Base-by-base conservation (phyloP, 2,113 vertebrate species). In the Pyrgilauda ruficollis region DNA sequence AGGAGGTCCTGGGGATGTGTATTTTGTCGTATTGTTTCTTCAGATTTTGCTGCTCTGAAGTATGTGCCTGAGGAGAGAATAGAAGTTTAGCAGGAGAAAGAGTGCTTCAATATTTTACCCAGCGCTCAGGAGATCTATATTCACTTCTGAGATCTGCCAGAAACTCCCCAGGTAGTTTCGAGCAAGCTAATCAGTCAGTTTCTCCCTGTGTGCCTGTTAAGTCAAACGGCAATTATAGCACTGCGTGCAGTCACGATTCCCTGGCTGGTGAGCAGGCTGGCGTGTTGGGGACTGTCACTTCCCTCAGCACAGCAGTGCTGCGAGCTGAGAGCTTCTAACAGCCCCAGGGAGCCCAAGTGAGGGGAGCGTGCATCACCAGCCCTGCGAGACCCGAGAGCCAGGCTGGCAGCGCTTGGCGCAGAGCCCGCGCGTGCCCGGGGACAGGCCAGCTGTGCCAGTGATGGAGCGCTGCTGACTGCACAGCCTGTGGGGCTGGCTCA, bases 11-110 rank as follows among this genome's bases (percentile, higher is more conserved):
- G 43, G 10, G 30, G 23, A 50, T 27, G 13, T 59, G 26, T 49
- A 35, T 74, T 90, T 96, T 89, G 39, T 89, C 16, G 15, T 58
- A 55, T 18, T 70, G 21, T 70, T 90, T 90, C 72, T 86, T 84
- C 68, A 74, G 43, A 67, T n/a, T 75, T 87, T 84, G 72, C 59
- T 77, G 46, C 63, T 85, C 23, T 24, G 12, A 92, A 83, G 30
- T 46, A 50, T 43, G 62, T 33, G 44, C 59, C 84, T 55, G 30
- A 83, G 43, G 39, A 59, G 30, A 81, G 37, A 93, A 58, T 17
- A 62, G 75, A 94, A 63, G 21, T 67, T 93, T 63, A 90, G 59
- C 55, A 63, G 55, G 30, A 88, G 55, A 77, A 84, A 80, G 26
- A 83, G 13, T 20, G 7, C 46, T 74, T 86, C 63, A 63, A 0